Conservation (phyloP, 2,797 vertebrate genomes). For the Crocodylus rhombifer region DNA sequence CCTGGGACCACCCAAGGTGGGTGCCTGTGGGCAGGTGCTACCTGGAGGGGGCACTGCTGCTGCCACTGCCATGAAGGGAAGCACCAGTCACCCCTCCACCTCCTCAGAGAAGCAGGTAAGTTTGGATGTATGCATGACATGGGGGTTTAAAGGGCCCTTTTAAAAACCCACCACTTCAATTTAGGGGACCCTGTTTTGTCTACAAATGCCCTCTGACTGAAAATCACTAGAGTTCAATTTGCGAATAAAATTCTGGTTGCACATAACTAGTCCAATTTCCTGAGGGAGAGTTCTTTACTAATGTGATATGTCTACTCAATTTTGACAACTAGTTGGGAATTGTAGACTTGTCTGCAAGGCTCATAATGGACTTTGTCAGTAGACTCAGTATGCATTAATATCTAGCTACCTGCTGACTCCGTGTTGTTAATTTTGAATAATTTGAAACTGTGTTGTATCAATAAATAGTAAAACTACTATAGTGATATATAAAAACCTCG, state of each 20-base stretch:
- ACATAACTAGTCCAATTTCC: conserved; percentile 20
- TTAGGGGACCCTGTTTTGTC: not conserved
- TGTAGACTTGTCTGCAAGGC: not conserved
- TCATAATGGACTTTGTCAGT: not conserved
- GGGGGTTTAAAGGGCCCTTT: too few species aligned
- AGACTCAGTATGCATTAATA: not conserved
- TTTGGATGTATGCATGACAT: too few species aligned
- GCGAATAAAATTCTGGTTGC: conserved; percentile 26
- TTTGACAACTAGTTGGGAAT: conserved; percentile 22
- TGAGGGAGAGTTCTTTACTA: not conserved
- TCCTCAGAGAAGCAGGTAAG: too few species aligned
- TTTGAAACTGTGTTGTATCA: not conserved
- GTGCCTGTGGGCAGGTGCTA: too few species aligned
- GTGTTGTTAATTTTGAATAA: not conserved
- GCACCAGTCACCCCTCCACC: too few species aligned
- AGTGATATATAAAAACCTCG: not conserved
- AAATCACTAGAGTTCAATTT: conserved; percentile 13
- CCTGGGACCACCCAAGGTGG: too few species aligned
- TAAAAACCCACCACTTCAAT: too few species aligned
- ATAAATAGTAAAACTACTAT: not conserved
- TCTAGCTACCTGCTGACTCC: not conserved
- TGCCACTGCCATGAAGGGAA: too few species aligned
- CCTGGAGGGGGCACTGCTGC: too few species aligned
- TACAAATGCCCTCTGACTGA: not conserved
- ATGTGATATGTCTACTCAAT: conserved; percentile 27